Evolutionary conservation across 2,113 vertebrate species (phyloP), one percentile per base, ranked within the genome.

Genomic region (Benitochromis conjunctus): DNA sequence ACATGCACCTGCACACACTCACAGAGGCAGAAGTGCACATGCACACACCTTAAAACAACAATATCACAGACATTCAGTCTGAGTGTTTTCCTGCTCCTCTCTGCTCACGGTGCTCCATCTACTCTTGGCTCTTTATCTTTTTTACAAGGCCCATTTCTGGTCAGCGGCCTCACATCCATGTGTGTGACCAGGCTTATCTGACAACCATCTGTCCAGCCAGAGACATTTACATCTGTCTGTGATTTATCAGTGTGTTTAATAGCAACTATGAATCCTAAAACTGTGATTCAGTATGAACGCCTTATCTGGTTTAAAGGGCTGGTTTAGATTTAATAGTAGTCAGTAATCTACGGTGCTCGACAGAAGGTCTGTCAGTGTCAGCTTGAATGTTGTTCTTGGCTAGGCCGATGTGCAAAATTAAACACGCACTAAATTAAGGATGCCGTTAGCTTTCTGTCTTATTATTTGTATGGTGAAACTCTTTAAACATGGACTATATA

Each of bases 91-190:
- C 89, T 4, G n/a, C 83, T 88, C 41, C 85, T 81, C 74, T 81
- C 12, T 9, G 79, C 64, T 81, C 86, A 80, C 77, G n/a, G 1
- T 41, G 82, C 79, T 90, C 71, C 82, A 12, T 84, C 84, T 84
- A 78, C 57, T 86, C 58, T 78, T 60, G 71, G 54, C 81, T 90
- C 83, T 90, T 93, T 93, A 90, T 94, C 92, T 92, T 81, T 89
- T 94, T 92, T 91, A 92, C 78, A 85, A 94, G 93, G 48, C 86
- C 90, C 90, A 90, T 94, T 93, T 93, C 93, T 88, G 80, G 91
- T 91, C 86, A 90, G 91, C 5, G 3, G 81, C 76, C 83, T 93
- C 58, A 86, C 88, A 94, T 92, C 89, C 84, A 85, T 91, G 90
- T 91, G 91, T 91, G 91, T 83, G 92, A 94, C 89, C 76, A 14